Percentiles rank a stretch among this genome's conserved stretches.
Conservation (phyloP, 2,797 vertebrate genomes). For the Pseudocheirus occidentalis region DNA sequence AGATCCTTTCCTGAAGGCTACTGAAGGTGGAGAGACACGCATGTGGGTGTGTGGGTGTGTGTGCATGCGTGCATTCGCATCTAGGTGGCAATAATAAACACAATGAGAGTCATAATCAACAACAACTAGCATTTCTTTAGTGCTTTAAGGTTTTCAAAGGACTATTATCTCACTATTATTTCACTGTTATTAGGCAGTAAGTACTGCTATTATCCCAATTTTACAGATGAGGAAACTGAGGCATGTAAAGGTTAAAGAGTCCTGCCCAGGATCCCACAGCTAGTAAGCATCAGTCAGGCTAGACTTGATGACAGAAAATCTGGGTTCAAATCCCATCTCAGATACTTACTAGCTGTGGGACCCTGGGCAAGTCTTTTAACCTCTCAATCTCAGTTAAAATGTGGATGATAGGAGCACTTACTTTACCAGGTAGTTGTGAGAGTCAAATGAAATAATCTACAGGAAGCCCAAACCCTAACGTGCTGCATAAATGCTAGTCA, state of each 20-base stretch:
- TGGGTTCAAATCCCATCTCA: neutral
- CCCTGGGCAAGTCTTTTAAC: neutral
- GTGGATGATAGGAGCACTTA: neutral
- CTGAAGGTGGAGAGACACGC: neutral
- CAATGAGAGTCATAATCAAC: too few species aligned
- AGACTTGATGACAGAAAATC: neutral
- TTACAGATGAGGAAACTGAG: neutral
- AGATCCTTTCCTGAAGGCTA: neutral
- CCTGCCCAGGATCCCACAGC: too few species aligned
- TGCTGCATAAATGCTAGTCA: neutral
- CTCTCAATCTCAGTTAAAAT: neutral
- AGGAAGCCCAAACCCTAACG: neutral
- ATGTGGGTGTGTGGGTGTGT: neutral
- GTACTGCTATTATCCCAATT: neutral
- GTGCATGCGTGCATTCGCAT: accelerated
- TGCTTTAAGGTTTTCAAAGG: neutral
- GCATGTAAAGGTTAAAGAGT: neutral
- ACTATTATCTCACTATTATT: neutral
- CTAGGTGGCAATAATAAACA: neutral
- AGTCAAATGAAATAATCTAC: neutral
- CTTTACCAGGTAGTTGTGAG: neutral
- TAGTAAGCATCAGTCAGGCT: neutral
- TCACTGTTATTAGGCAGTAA: too few species aligned
- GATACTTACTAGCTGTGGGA: neutral
- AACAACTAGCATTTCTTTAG: neutral